Percentiles rank a stretch among this genome's conserved stretches.
Conservation (phyloP, 2,113 vertebrate species). For the Kryptolebias marmoratus region DNA sequence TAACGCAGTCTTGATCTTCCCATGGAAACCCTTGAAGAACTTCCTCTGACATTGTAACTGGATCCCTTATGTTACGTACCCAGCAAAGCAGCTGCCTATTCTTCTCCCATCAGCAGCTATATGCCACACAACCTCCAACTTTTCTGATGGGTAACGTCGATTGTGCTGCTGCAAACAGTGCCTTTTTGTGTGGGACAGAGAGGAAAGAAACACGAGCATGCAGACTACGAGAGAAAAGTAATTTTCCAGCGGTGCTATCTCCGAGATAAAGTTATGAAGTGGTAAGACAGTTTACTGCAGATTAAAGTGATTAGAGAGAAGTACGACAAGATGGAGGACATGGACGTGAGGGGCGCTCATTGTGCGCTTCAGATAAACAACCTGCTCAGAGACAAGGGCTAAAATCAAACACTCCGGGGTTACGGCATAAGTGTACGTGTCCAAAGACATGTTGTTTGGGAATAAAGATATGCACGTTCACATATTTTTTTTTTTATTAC, state of each 20-base stretch:
- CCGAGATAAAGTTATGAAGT: slow-evolving; percentile 64
- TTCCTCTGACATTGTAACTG: slow-evolving; percentile 69
- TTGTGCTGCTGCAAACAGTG: slow-evolving; percentile 22
- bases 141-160: slow-evolving; percentile 45
- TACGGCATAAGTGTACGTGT: slow-evolving; percentile 77
- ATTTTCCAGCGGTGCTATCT: slow-evolving; percentile 61
- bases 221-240: slow-evolving; percentile 27
- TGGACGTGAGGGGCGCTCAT: slow-evolving; percentile 61
- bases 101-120: slow-evolving; percentile 56
- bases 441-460: slow-evolving; percentile 61
- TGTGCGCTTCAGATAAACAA: slow-evolving; percentile 81
- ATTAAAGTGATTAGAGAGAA: slow-evolving; percentile 70
- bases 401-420: slow-evolving; percentile 70
- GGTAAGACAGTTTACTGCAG: slow-evolving; percentile 73
- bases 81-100: slow-evolving; percentile 52
- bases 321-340: slow-evolving; percentile 55
- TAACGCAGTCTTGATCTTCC: slow-evolving; percentile 62
- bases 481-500: neutral
- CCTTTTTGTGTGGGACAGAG: slow-evolving; percentile 22
- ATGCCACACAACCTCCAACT: slow-evolving; percentile 44
- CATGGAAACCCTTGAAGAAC: slow-evolving; percentile 68
- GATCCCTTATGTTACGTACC: slow-evolving; percentile 73
- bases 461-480: slow-evolving; percentile 42
- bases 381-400: slow-evolving; percentile 58
- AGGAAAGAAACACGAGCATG: neutral